Conservation (phyloP, 2,113 vertebrate species). For the Progne subis region DNA sequence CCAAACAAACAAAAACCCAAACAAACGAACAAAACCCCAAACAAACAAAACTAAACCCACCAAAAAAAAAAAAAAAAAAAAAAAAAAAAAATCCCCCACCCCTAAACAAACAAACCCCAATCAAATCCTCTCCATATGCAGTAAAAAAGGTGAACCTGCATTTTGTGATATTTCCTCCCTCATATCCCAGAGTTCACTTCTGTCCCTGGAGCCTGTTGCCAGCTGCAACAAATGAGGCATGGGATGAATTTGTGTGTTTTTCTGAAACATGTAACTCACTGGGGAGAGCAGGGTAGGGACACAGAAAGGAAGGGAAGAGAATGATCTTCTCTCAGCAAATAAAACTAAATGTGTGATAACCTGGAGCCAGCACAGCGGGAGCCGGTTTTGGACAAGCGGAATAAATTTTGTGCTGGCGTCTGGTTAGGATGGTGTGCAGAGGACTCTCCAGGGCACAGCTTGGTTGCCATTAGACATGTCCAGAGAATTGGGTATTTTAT, state of each 20-base stretch:
- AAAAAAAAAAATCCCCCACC: too few relatives aligned
- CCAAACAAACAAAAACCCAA: neutral
- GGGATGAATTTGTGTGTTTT: neutral
- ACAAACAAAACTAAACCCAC: too few relatives aligned
- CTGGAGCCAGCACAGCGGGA: neutral
- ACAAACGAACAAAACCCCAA: neutral
- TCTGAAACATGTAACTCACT: neutral
- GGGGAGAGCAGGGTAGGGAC: neutral
- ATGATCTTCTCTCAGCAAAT: neutral
- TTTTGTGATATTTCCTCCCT: neutral
- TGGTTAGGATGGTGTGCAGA: neutral
- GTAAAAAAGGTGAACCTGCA: neutral
- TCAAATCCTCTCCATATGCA: neutral
- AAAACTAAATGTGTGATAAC: neutral
- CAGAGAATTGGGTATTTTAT: neutral
- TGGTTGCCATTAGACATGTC: neutral
- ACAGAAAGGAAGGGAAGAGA: neutral
- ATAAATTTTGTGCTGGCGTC: neutral
- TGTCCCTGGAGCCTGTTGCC: neutral
- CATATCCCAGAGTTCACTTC: neutral
- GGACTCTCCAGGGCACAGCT: neutral
- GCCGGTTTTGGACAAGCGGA: neutral
- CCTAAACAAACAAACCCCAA: neutral
- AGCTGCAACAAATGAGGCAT: constrained; percentile 50
- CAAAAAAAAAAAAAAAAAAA: too few relatives aligned